Percentiles rank a stretch among this genome's conserved stretches.
phyloP scores from a whole-genome alignment of 2,113 vertebrate genomes.

The Macrotus californicus region DNA sequence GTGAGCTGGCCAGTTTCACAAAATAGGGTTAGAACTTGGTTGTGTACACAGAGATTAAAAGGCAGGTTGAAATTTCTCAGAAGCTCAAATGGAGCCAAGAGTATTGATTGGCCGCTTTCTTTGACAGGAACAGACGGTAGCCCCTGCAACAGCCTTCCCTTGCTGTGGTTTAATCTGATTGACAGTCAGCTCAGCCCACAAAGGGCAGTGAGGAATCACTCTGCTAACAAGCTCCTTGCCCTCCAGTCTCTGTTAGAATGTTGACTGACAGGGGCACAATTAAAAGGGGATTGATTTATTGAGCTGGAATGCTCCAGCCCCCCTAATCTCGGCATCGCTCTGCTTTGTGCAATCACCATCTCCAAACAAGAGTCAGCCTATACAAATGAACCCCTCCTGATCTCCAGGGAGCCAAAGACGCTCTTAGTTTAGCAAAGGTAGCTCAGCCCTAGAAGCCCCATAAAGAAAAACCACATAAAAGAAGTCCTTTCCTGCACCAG shows the following conservation, averaged over 20 bases:
- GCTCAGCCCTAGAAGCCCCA: slow-evolving; percentile 43
- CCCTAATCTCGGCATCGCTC: slow-evolving; percentile 55
- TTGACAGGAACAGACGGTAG: background rate
- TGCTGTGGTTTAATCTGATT: background rate
- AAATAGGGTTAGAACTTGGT: background rate
- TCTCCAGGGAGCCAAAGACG: slow-evolving; percentile 31
- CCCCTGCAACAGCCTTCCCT: background rate
- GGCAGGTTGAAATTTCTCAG: background rate
- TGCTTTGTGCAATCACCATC: slow-evolving; percentile 41
- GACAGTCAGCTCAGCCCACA: slow-evolving; percentile 30
- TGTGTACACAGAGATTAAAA: background rate
- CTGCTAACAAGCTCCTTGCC: slow-evolving; percentile 41
- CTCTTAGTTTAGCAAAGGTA: slow-evolving; percentile 54
- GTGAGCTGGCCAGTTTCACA: background rate
- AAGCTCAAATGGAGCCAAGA: background rate
- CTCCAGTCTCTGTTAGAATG: slow-evolving; percentile 51
- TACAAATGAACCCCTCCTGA: background rate
- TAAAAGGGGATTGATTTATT: slow-evolving; percentile 68
- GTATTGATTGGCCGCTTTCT: background rate
- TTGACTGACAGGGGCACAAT: slow-evolving; percentile 52
- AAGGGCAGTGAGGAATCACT: background rate
- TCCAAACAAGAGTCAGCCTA: slow-evolving; percentile 57
- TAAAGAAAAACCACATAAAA: slow-evolving; percentile 66
- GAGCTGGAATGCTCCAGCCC: slow-evolving; percentile 46
- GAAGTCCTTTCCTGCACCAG: background rate